Conservation (phyloP, 2,113 vertebrate species). For the Ia io region DNA sequence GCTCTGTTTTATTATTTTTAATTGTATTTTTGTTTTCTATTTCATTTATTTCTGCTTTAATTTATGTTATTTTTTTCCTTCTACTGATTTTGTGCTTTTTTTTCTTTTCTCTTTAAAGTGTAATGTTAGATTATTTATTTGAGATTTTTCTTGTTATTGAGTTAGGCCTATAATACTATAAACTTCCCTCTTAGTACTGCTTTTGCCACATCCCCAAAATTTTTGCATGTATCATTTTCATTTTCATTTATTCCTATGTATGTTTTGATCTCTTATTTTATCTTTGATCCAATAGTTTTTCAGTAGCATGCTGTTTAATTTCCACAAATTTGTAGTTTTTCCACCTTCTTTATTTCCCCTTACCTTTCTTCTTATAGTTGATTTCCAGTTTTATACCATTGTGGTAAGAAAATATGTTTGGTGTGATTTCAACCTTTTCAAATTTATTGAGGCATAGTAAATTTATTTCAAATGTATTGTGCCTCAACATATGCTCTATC, state of each 20-base stretch:
- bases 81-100: neutral
- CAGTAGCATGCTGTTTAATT: too few relatives aligned
- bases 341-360: neutral
- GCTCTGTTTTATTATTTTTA: too few relatives aligned
- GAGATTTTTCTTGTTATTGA: neutral
- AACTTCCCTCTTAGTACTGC: too few relatives aligned
- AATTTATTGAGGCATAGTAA: neutral
- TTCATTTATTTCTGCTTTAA: neutral
- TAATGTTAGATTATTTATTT: neutral
- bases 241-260: neutral
- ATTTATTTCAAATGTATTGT: neutral
- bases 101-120: neutral
- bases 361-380: neutral
- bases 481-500: neutral
- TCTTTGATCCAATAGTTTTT: too few relatives aligned
- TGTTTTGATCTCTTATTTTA: too few relatives aligned
- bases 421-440: neutral
- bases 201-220: neutral
- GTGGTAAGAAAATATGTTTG: neutral
- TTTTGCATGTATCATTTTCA: neutral
- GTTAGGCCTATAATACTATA: neutral
- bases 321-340: neutral
- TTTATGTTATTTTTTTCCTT: neutral
- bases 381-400: neutral
- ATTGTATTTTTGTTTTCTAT: too few relatives aligned